Conservation (phyloP, 2,113 vertebrate genomes). For the Narcine bancroftii region DNA sequence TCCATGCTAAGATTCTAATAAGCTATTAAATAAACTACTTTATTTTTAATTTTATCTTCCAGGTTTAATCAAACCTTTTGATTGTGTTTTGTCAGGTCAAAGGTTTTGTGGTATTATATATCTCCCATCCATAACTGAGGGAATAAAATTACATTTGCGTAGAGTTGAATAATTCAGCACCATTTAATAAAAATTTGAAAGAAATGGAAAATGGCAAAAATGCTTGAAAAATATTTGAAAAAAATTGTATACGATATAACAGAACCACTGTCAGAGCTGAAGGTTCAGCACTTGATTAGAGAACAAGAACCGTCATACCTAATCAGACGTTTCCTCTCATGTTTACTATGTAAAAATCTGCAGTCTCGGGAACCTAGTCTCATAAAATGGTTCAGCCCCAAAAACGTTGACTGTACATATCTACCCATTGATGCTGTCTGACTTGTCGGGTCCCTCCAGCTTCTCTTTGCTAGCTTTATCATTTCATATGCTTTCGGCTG, state of each 20-base stretch:
- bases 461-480: no score
- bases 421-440: no score
- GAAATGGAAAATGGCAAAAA: constrained; percentile 9
- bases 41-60: neutral
- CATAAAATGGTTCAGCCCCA: no score
- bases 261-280: neutral
- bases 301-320: neutral
- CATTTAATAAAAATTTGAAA: constrained; percentile 30
- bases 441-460: no score
- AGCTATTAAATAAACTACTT: constrained; percentile 16
- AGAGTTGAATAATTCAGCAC: neutral
- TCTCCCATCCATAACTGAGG: neutral
- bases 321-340: neutral
- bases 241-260: neutral
- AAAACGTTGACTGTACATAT: no score
- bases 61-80: constrained; percentile 10
- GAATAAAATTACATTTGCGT: neutral
- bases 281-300: neutral
- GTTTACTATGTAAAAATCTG: neutral
- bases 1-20: constrained; percentile 3
- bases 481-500: no score
- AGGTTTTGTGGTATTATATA: neutral
- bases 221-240: constrained; percentile 11
- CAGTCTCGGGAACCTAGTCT: no score
- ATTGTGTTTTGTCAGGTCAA: neutral